A percentile compares a stretch with the other conserved stretches of the same genome.
These are phyloP conservation scores for Helostoma temminkii DNA, from an alignment of 2,797 vertebrate species.

Conservation along the genomic window DNA sequence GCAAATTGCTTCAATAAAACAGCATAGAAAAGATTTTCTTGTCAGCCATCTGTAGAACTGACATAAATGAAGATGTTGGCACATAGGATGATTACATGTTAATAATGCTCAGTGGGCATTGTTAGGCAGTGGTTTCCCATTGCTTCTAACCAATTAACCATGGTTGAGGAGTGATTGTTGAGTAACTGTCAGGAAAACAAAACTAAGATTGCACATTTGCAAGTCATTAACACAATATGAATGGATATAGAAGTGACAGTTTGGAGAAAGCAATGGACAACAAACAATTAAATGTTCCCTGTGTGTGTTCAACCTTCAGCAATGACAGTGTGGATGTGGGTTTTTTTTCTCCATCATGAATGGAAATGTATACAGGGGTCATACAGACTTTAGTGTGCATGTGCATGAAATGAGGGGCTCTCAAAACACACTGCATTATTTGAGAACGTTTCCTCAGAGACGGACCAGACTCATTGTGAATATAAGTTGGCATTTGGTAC, in stretches of 20 bases:
- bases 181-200: not conserved
- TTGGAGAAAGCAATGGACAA: not conserved
- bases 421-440: slow-evolving; percentile 46
- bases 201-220: not conserved
- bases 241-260: not conserved
- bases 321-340: not conserved
- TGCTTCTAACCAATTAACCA: slow-evolving; percentile 41
- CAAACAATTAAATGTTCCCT: not conserved
- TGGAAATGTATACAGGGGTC: slow-evolving; percentile 6
- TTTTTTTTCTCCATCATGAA: not conserved
- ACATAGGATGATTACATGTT: slow-evolving; percentile 45
- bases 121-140: slow-evolving; percentile 33
- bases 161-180: slow-evolving; percentile 13
- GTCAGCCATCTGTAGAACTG: slow-evolving; percentile 36
- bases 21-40: slow-evolving; percentile 21
- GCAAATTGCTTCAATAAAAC: slow-evolving; percentile 32
- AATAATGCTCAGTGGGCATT: slow-evolving; percentile 63
- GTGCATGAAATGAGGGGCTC: slow-evolving; percentile 9
- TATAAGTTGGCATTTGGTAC: slow-evolving; percentile 34
- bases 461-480: slow-evolving; percentile 27
- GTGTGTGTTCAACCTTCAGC: slow-evolving; percentile 14
- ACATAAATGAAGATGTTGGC: slow-evolving; percentile 38
- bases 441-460: slow-evolving; percentile 30
- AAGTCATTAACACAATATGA: not conserved
- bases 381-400: not conserved